Percentiles rank a stretch among this genome's conserved stretches.
phyloP scores from a whole-genome alignment of 1,140 invertebrate genomes.

The Pseudomyrmex sp. region DNA sequence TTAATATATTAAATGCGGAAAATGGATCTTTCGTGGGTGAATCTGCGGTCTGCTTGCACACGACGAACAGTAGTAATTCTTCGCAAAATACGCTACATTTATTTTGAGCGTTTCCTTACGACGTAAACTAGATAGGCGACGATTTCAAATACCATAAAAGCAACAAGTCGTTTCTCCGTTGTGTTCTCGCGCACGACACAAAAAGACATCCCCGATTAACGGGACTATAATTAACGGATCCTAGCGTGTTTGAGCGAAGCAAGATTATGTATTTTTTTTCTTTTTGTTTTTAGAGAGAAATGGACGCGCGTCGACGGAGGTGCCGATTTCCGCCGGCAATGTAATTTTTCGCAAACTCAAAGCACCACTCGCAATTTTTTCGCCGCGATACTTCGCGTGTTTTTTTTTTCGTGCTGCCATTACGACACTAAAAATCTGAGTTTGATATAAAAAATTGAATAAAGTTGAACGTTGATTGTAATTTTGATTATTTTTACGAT shows the following conservation, averaged over 20 bases:
- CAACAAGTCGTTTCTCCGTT: conserved; percentile 20
- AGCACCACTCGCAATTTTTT: conserved; percentile 33
- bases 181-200: background rate
- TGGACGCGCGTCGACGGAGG: conserved; percentile 56
- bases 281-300: conserved; percentile 29
- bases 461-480: conserved; percentile 29
- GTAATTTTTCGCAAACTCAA: conserved; percentile 16
- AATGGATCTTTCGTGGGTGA: conserved; percentile 9
- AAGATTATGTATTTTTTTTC: conserved; percentile 67
- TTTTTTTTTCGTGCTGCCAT: background rate
- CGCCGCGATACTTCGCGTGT: background rate
- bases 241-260: conserved; percentile 78
- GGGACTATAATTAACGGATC: conserved; percentile 71
- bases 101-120: conserved; percentile 82
- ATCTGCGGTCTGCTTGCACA: conserved; percentile 5
- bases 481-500: conserved; percentile 39
- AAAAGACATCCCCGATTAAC: conserved; percentile 21
- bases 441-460: conserved; percentile 18
- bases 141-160: conserved; percentile 67
- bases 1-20: too few species aligned
- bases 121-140: conserved; percentile 82
- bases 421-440: too few species aligned
- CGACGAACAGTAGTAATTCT: conserved; percentile 27
- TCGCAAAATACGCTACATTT: conserved; percentile 78
- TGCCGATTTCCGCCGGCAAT: conserved; percentile 44